Evolutionary conservation across 1,140 invertebrate species (phyloP).

Genomic region (Neodiprion pinetum): DNA sequence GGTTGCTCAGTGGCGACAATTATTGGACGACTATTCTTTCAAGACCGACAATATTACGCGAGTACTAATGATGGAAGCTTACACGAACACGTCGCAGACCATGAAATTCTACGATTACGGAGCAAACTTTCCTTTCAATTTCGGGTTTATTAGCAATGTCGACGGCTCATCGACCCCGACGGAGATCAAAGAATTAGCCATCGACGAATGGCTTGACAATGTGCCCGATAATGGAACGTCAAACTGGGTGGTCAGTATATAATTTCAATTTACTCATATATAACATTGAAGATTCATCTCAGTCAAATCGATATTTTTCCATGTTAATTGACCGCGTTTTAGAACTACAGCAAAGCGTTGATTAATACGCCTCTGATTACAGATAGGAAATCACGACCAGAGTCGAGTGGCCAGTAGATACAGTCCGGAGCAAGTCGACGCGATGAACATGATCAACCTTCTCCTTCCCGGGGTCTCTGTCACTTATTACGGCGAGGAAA

Average conservation of each 20-base stretch:
- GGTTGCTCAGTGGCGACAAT: constrained; percentile 67
- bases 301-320: not conserved
- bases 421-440: constrained; percentile 68
- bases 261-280: not conserved
- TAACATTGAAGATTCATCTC: not conserved
- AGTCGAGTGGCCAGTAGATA: constrained; percentile 66
- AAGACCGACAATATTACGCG: constrained; percentile 44
- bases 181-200: constrained; percentile 47
- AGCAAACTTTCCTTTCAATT: constrained; percentile 70
- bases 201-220: constrained; percentile 60
- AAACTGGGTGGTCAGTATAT: constrained; percentile 62
- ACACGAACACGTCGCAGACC: constrained; percentile 55
- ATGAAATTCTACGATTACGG: constrained; percentile 66
- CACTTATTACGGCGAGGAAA: constrained; percentile 79
- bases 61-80: constrained; percentile 65
- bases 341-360: not conserved
- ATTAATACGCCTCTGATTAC: not conserved
- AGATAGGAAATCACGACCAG: constrained; percentile 73
- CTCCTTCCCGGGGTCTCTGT: constrained; percentile 76
- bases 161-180: constrained; percentile 48
- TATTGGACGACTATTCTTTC: constrained; percentile 66
- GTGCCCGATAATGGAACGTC: constrained; percentile 52
- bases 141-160: constrained; percentile 56
- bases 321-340: constrained; percentile 62
- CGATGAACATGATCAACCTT: constrained; percentile 71